Evolutionary conservation across 1,140 invertebrate species (phyloP), one percentile per base, ranked within the genome.

Genomic region (Micrasema minimum): DNA sequence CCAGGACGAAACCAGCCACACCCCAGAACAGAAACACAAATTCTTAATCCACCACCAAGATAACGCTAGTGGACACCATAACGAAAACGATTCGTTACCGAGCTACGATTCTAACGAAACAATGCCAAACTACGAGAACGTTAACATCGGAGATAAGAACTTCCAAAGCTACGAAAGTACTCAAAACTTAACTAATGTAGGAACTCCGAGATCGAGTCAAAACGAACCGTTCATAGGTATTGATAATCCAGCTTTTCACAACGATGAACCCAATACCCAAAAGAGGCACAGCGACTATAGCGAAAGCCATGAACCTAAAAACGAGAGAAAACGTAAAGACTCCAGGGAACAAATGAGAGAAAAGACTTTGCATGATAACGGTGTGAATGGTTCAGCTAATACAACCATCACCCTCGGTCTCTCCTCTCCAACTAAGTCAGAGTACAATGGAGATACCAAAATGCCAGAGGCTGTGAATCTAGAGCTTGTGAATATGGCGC

Each of bases 401-500:
- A 72, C 74, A 1, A 71, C 69, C 5, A 65, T 75, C 2, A 50
- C 66, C 0, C 55, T 75, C 6, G 74, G 74, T 43, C 62, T 75
- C 0, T 50, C 70, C 4, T 75, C 74, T 22, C 74, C 74, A 11
- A 70, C 26, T 2, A 75, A 72, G 48, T 43, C 48, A 23, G 64
- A 66, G 18, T 46, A 66, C 12, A 48, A 51, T 16, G 38, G 67
- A 7, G 68, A 75, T 18, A 35, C 26, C 2, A 75, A 72, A 43
- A 55, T 72, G 23, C 74, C 83, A 48, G 92, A 93, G 83, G 91
- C 91, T 22, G 91, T 93, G 26, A 93, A 93, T 79, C 80, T 93
- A 70, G 92, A 93, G 81, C 83, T 93, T 71, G 90, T 93, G 46
- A 92, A 92, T 75, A 87, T 93, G 84, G 90, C 90, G 76, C 90